Percentiles rank a stretch among this genome's conserved stretches.
Conservation (phyloP, 35 echinoderm and acorn worm species). For the Acanthaster planci region DNA sequence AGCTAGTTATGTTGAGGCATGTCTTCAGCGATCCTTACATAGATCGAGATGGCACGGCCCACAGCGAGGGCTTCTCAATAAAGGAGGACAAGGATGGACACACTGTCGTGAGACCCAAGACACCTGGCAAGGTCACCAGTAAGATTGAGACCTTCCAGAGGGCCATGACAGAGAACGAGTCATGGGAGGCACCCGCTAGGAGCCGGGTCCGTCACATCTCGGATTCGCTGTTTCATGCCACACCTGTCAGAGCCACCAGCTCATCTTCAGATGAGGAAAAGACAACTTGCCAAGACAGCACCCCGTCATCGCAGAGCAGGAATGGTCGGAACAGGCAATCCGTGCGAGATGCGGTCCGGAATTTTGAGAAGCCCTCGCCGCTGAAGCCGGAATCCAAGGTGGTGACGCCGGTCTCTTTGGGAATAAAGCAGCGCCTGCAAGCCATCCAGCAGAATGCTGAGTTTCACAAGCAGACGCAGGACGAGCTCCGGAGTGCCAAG, state of each 20-base stretch:
- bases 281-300: not conserved
- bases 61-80: not conserved
- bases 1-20: not conserved
- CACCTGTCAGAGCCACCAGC: not conserved
- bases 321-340: conserved; percentile 34
- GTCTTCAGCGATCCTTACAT: not conserved
- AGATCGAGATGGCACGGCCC: not conserved
- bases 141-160: conserved; percentile 20
- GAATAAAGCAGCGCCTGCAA: conserved; percentile 62
- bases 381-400: conserved; percentile 38
- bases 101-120: not conserved
- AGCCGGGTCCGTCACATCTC: not conserved
- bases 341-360: conserved; percentile 63
- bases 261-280: conserved; percentile 62
- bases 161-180: conserved; percentile 12
- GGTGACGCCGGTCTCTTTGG: conserved; percentile 42
- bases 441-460: conserved; percentile 59
- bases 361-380: conserved; percentile 47
- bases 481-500: conserved; percentile 10
- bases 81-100: conserved; percentile 7
- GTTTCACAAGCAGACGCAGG: conserved; percentile 31
- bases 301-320: not conserved
- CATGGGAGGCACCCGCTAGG: not conserved
- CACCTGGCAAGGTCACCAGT: not conserved
- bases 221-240: conserved; percentile 3